Conservation (phyloP, 1,140 invertebrate genomes). For the Heliconius hewitsoni region DNA sequence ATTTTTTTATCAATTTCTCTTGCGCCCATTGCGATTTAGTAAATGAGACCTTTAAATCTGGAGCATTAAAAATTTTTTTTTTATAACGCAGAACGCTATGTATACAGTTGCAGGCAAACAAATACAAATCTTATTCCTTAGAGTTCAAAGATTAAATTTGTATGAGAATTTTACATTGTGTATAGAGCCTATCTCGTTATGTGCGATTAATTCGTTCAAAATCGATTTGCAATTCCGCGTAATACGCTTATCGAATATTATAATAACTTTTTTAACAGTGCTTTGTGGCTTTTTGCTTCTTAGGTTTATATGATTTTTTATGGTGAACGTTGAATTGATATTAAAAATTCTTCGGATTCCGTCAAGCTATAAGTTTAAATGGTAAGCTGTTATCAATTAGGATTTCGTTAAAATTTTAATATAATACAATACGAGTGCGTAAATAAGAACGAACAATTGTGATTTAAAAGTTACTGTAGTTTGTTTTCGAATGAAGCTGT, state of each 20-base stretch:
- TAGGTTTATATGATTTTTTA: neutral
- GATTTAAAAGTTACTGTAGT: no score
- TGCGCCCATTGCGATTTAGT: neutral
- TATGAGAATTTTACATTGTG: neutral
- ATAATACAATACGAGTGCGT: no score
- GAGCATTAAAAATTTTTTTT: neutral
- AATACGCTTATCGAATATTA: constrained; percentile 38
- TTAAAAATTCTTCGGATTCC: neutral
- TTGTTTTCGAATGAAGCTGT: no score
- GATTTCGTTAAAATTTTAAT: no score
- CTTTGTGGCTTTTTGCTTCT: neutral
- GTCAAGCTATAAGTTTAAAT: no score
- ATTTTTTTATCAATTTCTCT: constrained; percentile 5
- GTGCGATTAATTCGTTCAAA: constrained; percentile 30
- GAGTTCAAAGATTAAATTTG: neutral
- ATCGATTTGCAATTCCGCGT: constrained; percentile 36
- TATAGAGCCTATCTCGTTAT: constrained; percentile 27
- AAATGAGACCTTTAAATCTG: constrained; percentile 1
- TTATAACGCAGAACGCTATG: neutral
- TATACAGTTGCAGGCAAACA: neutral
- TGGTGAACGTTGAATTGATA: neutral
- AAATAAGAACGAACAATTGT: no score
- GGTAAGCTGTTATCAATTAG: no score
- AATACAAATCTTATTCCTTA: neutral
- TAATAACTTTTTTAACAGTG: constrained; percentile 27